Percentiles rank a stretch among this genome's conserved stretches.
phyloP scores from a whole-genome alignment of 1,140 invertebrate species.

The Andrena cerasifolii region DNA sequence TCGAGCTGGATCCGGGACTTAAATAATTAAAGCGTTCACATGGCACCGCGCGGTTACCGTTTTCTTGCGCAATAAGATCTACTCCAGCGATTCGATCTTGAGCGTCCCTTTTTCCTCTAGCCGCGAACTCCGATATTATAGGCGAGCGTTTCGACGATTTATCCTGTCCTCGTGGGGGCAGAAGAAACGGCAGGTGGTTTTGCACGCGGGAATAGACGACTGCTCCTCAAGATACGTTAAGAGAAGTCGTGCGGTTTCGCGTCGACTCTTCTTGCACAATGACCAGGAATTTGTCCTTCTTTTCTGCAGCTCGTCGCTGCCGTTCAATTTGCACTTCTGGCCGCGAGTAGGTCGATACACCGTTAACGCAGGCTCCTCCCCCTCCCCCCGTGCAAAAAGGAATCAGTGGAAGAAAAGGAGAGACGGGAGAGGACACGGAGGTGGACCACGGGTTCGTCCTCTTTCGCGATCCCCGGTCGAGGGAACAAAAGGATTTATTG shows the following conservation, averaged over 20 bases:
- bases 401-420: slow-evolving; percentile 59
- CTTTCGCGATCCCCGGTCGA: slow-evolving; percentile 49
- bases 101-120: not conserved
- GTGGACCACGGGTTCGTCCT: slow-evolving; percentile 55
- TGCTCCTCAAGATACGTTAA: not conserved
- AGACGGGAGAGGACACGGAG: slow-evolving; percentile 50
- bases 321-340: slow-evolving; percentile 69
- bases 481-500: slow-evolving; percentile 68
- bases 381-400: slow-evolving; percentile 59
- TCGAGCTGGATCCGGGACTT: slow-evolving; percentile 67
- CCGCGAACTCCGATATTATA: slow-evolving; percentile 33
- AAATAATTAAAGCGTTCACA: slow-evolving; percentile 69
- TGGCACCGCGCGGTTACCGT: slow-evolving; percentile 56
- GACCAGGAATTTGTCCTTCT: slow-evolving; percentile 4
- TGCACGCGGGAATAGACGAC: not conserved
- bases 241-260: not conserved
- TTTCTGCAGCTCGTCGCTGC: not conserved
- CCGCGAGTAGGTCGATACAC: slow-evolving; percentile 76
- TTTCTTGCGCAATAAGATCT: slow-evolving; percentile 67
- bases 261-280: not conserved
- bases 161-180: slow-evolving; percentile 1
- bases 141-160: not conserved
- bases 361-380: slow-evolving; percentile 72
- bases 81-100: slow-evolving; percentile 56
- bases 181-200: slow-evolving; percentile 45